These are phyloP conservation scores for Epirrita christyi DNA, from an alignment of 2,888 invertebrate genomes.

Conservation along the genomic window DNA sequence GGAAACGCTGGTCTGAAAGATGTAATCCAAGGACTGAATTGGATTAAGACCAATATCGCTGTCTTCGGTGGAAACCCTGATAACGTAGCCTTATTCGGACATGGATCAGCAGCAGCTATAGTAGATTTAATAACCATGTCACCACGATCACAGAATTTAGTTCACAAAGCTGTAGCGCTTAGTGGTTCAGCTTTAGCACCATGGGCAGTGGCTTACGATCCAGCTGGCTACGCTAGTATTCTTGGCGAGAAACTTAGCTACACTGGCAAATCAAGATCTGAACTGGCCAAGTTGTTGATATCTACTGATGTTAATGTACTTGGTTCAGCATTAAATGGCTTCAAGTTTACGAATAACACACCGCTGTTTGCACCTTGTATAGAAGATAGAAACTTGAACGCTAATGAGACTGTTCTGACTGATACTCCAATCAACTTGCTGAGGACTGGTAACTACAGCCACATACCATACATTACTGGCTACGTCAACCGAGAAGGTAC, in stretches of 20 bases:
- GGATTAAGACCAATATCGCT: conserved; percentile 87
- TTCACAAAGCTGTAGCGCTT: conserved; percentile 68
- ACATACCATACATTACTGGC: conserved; percentile 67
- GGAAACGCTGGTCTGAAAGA: conserved; percentile 95
- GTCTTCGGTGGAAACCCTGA: conserved; percentile 84
- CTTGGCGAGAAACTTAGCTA: conserved; percentile 61
- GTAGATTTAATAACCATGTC: conserved; percentile 72
- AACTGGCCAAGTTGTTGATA: conserved; percentile 57
- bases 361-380: conserved; percentile 73
- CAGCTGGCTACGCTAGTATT: conserved; percentile 58
- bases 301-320: conserved; percentile 54
- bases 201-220: conserved; percentile 75
- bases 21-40: conserved; percentile 90
- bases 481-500: conserved; percentile 72
- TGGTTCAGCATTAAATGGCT: conserved; percentile 48
- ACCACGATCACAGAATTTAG: conserved; percentile 53
- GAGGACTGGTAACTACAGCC: conserved; percentile 58
- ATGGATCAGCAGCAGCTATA: conserved; percentile 89
- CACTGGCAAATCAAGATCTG: conserved; percentile 45
- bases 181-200: conserved; percentile 74
- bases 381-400: conserved; percentile 51
- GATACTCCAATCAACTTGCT: conserved; percentile 65
- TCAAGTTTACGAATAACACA: conserved; percentile 65
- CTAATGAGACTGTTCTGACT: conserved; percentile 56
- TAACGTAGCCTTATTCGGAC: conserved; percentile 91